These are phyloP conservation scores for Karalla daura DNA, from an alignment of 2,797 vertebrate genomes.

Conservation along the genomic window DNA sequence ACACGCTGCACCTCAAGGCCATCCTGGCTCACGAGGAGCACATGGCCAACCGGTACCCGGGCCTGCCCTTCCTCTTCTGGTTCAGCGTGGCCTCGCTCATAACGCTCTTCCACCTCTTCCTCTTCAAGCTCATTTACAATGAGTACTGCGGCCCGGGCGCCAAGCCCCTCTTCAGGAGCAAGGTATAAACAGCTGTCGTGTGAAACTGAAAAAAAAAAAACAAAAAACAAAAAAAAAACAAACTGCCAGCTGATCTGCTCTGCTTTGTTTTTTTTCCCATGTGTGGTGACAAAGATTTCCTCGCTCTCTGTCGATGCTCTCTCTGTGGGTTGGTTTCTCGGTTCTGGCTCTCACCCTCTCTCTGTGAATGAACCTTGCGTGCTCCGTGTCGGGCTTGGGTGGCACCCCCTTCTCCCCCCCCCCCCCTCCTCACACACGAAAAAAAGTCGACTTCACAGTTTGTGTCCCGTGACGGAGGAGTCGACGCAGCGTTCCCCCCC, in stretches of 20 bases:
- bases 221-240: constrained; percentile 14
- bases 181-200: constrained; percentile 85
- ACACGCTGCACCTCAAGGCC: constrained; percentile 95
- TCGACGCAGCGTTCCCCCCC: constrained; percentile 4
- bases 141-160: constrained; percentile 98
- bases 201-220: constrained; percentile 11
- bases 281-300: constrained; percentile 58
- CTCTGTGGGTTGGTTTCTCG: constrained; percentile 52
- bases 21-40: constrained; percentile 98
- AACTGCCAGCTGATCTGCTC: constrained; percentile 27
- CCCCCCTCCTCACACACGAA: no score
- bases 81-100: constrained; percentile 98
- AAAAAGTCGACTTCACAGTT: constrained; percentile 1
- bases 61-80: constrained; percentile 98
- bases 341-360: constrained; percentile 32
- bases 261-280: constrained; percentile 6
- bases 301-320: constrained; percentile 25
- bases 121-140: constrained; percentile 99
- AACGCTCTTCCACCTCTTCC: constrained; percentile 97
- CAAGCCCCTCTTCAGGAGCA: constrained; percentile 97
- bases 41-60: constrained; percentile 97
- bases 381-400: constrained; percentile 24
- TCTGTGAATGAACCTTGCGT: constrained; percentile 45
- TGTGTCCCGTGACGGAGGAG: constrained; percentile 2
- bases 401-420: background rate